Conservation (phyloP, 1,140 invertebrate genomes). For the Aricia agestis region DNA sequence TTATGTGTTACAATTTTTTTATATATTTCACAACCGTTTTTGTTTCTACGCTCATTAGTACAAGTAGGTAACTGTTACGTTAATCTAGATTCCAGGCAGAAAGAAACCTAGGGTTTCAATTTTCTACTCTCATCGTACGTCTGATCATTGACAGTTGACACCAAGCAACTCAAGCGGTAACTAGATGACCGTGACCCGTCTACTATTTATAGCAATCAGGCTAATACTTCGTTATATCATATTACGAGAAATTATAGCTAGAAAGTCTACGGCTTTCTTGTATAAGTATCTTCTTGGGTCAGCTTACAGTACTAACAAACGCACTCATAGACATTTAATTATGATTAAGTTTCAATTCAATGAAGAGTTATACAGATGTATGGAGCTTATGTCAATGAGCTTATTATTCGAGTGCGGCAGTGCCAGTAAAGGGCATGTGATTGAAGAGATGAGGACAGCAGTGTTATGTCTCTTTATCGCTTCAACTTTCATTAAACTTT, state of each 20-base stretch:
- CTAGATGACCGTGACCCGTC: neutral
- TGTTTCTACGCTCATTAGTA: neutral
- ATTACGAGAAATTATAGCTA: neutral
- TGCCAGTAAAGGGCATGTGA: too few relatives aligned
- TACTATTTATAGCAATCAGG: neutral
- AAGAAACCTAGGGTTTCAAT: neutral
- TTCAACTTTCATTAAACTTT: too few relatives aligned
- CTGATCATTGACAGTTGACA: neutral
- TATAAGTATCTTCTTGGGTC: neutral
- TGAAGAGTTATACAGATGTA: too few relatives aligned
- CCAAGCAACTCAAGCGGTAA: neutral
- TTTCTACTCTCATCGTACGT: neutral
- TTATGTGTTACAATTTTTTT: neutral
- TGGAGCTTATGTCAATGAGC: too few relatives aligned
- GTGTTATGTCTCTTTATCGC: too few relatives aligned
- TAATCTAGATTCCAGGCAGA: neutral
- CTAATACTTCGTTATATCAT: neutral
- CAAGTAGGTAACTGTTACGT: neutral
- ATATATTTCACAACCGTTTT: constrained; percentile 1
- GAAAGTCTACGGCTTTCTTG: neutral
- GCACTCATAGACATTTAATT: too few relatives aligned
- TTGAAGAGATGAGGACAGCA: too few relatives aligned
- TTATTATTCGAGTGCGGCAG: too few relatives aligned
- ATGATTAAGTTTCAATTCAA: too few relatives aligned
- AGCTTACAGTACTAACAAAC: neutral